Evolutionary conservation across 2,113 vertebrate species (phyloP).

Genomic region (Cacatua alba): DNA sequence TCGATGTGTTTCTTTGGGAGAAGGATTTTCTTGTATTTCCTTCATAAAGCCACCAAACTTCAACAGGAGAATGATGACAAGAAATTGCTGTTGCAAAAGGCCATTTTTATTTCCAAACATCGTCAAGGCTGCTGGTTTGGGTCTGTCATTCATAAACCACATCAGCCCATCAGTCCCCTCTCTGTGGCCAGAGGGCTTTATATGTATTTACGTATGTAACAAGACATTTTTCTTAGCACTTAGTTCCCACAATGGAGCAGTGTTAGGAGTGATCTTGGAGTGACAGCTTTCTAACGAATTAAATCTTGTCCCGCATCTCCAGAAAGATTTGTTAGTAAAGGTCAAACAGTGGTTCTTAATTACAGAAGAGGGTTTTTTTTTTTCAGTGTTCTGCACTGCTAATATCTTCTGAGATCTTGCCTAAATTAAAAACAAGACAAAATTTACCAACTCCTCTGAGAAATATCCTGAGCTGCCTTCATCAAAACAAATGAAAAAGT

Average conservation of each 20-base stretch:
- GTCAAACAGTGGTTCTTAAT: neutral
- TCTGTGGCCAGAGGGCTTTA: neutral
- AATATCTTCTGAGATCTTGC: neutral
- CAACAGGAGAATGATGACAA: neutral
- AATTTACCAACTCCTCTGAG: slow-evolving; percentile 21
- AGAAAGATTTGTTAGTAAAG: slow-evolving; percentile 28
- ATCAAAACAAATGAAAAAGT: slow-evolving; percentile 23
- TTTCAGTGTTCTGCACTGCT: neutral
- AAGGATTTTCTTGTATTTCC: neutral
- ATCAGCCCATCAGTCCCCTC: neutral
- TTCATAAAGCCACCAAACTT: neutral
- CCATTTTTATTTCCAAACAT: neutral
- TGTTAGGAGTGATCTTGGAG: neutral
- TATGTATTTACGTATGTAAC: neutral
- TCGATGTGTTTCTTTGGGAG: rapidly evolving
- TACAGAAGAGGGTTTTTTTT: slow-evolving; percentile 1
- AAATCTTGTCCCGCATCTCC: slow-evolving; percentile 16
- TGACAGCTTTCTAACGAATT: neutral
- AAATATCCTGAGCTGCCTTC: slow-evolving; percentile 18
- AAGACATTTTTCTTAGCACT: neutral
- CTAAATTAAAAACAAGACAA: slow-evolving; percentile 3
- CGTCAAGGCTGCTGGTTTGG: neutral
- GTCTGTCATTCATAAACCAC: neutral
- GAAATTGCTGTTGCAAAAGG: neutral
- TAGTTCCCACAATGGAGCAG: neutral